Conservation (phyloP, 1,140 invertebrate genomes). For the Diorhabda carinulata region DNA sequence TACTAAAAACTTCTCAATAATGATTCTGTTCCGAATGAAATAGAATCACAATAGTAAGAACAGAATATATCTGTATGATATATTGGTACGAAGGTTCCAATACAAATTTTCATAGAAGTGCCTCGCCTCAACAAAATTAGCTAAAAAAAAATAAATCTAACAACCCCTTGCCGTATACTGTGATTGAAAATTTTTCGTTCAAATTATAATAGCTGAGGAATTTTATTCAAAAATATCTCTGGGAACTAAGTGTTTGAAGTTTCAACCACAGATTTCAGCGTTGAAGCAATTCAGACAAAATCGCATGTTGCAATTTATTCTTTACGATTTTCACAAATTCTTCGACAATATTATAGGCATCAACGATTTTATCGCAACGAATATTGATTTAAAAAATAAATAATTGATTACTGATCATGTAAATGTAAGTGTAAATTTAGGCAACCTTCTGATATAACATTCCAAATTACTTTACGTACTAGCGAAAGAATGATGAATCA, state of each 20-base stretch:
- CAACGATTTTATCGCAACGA: neutral
- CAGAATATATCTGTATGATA: too few relatives aligned
- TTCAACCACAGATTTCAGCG: neutral
- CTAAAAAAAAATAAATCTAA: neutral
- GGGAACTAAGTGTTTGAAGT: too few relatives aligned
- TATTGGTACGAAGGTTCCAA: too few relatives aligned
- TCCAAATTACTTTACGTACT: neutral
- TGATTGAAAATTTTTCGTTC: neutral
- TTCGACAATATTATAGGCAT: constrained; percentile 3
- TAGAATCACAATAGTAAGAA: neutral
- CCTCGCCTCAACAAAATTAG: neutral
- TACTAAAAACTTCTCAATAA: neutral
- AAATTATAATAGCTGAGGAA: neutral
- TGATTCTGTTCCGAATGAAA: neutral
- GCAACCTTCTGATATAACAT: neutral
- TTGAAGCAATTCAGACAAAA: neutral
- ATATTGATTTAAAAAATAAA: constrained; percentile 5
- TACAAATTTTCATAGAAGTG: neutral
- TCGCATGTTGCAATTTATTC: neutral
- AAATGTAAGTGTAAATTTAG: neutral
- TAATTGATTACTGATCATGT: neutral
- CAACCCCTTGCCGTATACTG: neutral
- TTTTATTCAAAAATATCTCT: neutral
- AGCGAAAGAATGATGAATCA: neutral
- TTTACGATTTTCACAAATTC: constrained; percentile 6